These are phyloP conservation scores for Hyperopisus bebe DNA, from an alignment of 2,113 vertebrate species.

Conservation along the genomic window DNA sequence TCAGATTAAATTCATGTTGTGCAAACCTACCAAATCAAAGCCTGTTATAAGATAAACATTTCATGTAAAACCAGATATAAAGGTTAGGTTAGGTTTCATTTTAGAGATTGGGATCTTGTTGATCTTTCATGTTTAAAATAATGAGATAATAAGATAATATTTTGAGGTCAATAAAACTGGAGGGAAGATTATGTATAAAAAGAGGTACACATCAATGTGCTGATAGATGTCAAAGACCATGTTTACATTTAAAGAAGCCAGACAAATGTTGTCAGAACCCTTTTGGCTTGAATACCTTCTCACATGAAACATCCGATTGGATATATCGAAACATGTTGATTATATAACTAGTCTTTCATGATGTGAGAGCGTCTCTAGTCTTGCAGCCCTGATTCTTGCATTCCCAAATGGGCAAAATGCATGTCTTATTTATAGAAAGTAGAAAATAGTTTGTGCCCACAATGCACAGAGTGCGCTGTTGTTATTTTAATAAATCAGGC, in stretches of 20 bases:
- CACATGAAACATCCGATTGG: background rate
- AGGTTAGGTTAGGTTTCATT: background rate
- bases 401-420: background rate
- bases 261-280: background rate
- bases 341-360: background rate
- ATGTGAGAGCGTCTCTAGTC: background rate
- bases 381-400: background rate
- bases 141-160: background rate
- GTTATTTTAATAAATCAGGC: slow-evolving; percentile 2
- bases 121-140: background rate
- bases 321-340: background rate
- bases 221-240: background rate
- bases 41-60: background rate
- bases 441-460: background rate
- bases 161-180: background rate
- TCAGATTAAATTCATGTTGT: background rate
- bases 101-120: background rate
- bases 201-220: background rate
- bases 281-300: background rate
- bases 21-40: background rate
- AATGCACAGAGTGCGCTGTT: background rate
- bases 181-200: background rate
- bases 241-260: background rate
- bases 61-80: background rate
- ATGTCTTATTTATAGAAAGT: background rate